These are phyloP conservation scores for Polyergus mexicanus DNA, from an alignment of 1,140 invertebrate species.

Conservation along the genomic window DNA sequence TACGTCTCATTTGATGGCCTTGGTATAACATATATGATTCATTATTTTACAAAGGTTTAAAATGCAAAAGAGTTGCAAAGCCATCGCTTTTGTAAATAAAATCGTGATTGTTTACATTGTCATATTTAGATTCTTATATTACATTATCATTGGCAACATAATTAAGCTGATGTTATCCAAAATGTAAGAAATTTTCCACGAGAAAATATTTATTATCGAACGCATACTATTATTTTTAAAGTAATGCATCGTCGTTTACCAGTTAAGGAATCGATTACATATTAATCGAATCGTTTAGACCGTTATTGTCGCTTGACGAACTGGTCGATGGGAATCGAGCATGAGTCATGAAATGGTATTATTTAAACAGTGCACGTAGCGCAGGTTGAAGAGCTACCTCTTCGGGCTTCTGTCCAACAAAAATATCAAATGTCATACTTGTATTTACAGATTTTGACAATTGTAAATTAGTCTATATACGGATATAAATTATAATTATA, in stretches of 20 bases:
- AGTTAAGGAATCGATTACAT: slow-evolving; percentile 72
- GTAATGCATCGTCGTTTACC: slow-evolving; percentile 65
- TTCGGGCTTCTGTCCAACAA: slow-evolving; percentile 51
- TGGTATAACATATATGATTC: slow-evolving; percentile 8
- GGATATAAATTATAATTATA: slow-evolving; percentile 19
- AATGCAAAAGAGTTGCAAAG: not conserved
- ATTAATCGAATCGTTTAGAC: slow-evolving; percentile 67
- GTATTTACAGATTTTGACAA: slow-evolving; percentile 5
- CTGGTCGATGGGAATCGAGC: slow-evolving; percentile 30
- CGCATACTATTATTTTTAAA: slow-evolving; percentile 30
- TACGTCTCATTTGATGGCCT: not conserved
- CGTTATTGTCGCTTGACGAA: slow-evolving; percentile 42
- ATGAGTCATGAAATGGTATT: slow-evolving; percentile 64
- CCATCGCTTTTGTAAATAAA: slow-evolving; percentile 26
- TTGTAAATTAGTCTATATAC: not conserved
- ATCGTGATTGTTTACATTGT: not conserved
- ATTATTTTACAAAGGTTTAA: slow-evolving; percentile 35
- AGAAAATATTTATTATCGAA: slow-evolving; percentile 50
- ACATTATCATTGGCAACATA: not conserved
- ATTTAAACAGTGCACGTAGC: slow-evolving; percentile 60
- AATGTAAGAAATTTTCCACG: slow-evolving; percentile 40
- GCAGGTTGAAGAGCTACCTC: slow-evolving; percentile 10
- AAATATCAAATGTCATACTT: slow-evolving; percentile 24
- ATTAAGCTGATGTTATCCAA: slow-evolving; percentile 29
- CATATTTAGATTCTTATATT: slow-evolving; percentile 17